Evolutionary conservation across 2,888 invertebrate species (phyloP).

Genomic region (Adelognathus sp.): DNA sequence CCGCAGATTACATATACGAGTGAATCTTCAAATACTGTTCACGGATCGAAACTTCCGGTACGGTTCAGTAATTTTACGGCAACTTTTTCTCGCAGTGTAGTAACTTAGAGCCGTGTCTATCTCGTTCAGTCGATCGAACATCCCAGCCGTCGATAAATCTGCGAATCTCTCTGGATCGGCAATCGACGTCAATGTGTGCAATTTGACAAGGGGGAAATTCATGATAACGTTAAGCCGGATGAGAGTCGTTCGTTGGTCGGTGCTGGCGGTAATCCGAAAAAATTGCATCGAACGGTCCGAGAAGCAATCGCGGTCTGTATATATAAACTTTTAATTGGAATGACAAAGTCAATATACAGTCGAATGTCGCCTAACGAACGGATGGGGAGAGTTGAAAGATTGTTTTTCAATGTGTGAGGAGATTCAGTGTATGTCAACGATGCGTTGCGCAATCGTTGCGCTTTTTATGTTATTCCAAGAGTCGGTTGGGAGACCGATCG

Average conservation of each 20-base stretch:
- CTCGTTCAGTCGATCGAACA: too few relatives aligned
- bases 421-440: not conserved
- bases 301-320: constrained; percentile 33
- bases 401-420: not conserved
- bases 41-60: too few relatives aligned
- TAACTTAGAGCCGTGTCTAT: too few relatives aligned
- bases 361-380: not conserved
- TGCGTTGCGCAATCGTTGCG: not conserved
- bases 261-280: constrained; percentile 52
- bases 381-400: not conserved
- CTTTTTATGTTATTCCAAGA: not conserved
- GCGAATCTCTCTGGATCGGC: constrained; percentile 23
- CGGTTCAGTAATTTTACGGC: too few relatives aligned
- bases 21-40: too few relatives aligned
- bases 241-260: constrained; percentile 54
- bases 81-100: too few relatives aligned
- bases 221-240: constrained; percentile 54
- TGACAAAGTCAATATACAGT: constrained; percentile 54
- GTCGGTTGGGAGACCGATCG: too few relatives aligned
- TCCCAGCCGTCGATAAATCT: not conserved
- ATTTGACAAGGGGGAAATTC: constrained; percentile 5
- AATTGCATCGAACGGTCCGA: constrained; percentile 49
- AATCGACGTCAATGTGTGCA: constrained; percentile 13
- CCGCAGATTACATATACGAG: too few relatives aligned
- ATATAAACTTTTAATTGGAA: constrained; percentile 57